These are phyloP conservation scores for Coecobrya sp. DNA, from an alignment of 2,888 invertebrate genomes.

Conservation along the genomic window DNA sequence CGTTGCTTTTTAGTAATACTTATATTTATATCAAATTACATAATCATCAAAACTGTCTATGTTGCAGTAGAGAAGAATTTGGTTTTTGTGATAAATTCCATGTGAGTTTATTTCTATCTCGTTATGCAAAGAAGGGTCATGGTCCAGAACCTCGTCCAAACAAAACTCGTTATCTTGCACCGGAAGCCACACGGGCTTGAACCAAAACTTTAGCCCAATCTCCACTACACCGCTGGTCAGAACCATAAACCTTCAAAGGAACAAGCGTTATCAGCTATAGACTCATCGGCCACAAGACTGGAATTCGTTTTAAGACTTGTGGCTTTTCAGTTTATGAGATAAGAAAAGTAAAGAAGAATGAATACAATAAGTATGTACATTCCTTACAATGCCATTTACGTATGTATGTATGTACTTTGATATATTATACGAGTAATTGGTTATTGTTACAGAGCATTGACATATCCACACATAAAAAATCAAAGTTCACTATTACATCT, in stretches of 20 bases:
- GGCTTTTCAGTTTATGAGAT: slow-evolving; percentile 40
- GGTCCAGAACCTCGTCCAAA: slow-evolving; percentile 74
- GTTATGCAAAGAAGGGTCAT: slow-evolving; percentile 65
- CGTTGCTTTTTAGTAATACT: neutral
- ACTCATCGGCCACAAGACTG: neutral
- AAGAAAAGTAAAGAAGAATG: neutral
- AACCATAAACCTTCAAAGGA: slow-evolving; percentile 79
- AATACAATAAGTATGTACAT: neutral
- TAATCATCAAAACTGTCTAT: slow-evolving; percentile 81
- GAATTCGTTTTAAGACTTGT: slow-evolving; percentile 13
- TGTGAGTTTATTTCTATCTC: slow-evolving; percentile 63
- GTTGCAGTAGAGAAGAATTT: slow-evolving; percentile 81
- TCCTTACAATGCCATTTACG: neutral
- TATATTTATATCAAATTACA: slow-evolving; percentile 64
- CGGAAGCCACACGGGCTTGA: slow-evolving; percentile 83
- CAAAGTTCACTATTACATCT: no score
- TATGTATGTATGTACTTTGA: no score
- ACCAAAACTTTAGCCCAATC: slow-evolving; percentile 84
- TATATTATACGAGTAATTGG: no score
- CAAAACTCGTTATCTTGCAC: slow-evolving; percentile 77
- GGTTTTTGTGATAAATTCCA: slow-evolving; percentile 77
- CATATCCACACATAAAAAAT: no score
- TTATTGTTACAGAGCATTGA: no score
- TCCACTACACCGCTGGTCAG: slow-evolving; percentile 73
- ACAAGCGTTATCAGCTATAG: neutral